Conservation (phyloP, 2,888 invertebrate genomes). For the Morpho achilles region DNA sequence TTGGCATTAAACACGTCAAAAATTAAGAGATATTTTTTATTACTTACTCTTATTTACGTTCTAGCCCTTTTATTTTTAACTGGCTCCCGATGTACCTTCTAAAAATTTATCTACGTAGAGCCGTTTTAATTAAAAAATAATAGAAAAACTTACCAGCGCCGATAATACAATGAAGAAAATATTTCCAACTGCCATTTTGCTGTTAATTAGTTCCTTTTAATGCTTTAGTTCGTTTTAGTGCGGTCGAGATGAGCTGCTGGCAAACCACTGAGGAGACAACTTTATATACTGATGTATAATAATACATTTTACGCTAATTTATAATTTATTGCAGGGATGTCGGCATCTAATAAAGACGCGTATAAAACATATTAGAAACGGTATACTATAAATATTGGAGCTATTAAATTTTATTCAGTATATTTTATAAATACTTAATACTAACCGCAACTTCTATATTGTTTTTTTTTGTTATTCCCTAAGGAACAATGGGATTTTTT, state of each 20-base stretch:
- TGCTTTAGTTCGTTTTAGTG: background rate
- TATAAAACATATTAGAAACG: no score
- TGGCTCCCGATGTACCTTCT: background rate
- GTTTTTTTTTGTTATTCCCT: no score
- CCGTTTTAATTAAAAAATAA: background rate
- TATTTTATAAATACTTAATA: no score
- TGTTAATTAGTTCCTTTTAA: background rate
- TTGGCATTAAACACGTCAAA: no score
- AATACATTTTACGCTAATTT: conserved; percentile 26
- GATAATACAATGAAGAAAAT: conserved; percentile 14
- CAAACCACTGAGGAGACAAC: conserved; percentile 2
- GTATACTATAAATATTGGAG: no score
- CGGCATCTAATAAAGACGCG: background rate
- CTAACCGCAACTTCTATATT: no score
- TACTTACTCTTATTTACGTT: no score
- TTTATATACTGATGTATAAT: conserved; percentile 32
- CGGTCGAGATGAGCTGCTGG: conserved; percentile 14
- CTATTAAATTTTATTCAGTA: no score
- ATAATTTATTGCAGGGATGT: conserved; percentile 4
- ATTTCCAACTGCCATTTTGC: conserved; percentile 12
- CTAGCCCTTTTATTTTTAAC: no score
- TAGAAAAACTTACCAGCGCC: conserved; percentile 16
- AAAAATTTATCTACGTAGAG: background rate
- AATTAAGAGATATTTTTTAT: no score
- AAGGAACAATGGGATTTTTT: no score